phyloP scores from a whole-genome alignment of 2,797 vertebrate species.

The Cygnus olor region DNA sequence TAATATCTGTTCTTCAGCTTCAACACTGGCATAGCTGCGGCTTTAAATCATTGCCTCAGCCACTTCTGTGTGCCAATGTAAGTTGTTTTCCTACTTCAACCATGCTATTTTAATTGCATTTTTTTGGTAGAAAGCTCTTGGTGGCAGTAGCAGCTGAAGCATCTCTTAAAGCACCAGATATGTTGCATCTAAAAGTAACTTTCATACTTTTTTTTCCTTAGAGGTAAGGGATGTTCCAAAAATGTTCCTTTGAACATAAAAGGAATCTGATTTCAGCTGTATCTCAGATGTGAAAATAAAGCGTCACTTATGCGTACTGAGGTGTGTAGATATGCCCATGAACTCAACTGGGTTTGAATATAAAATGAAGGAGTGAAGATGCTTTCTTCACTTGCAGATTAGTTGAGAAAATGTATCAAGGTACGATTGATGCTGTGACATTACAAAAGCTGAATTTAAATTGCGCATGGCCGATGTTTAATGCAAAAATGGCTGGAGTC shows the following conservation, averaged over 20 bases:
- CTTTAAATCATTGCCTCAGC: conserved; percentile 78
- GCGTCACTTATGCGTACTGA: not conserved
- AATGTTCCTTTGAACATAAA: not conserved
- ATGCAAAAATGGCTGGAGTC: not conserved
- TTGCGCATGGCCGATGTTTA: rapidly evolving
- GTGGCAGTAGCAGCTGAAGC: conserved; percentile 72
- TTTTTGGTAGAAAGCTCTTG: conserved; percentile 64
- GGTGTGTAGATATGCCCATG: not conserved
- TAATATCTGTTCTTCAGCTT: conserved; percentile 74
- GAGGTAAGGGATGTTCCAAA: not conserved
- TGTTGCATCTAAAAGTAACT: conserved; percentile 20
- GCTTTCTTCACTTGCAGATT: not conserved
- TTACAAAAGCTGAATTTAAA: not conserved
- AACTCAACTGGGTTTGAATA: not conserved
- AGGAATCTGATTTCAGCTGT: not conserved
- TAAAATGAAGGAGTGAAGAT: not conserved
- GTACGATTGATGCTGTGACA: not conserved
- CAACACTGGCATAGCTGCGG: conserved; percentile 74
- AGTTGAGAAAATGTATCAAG: not conserved
- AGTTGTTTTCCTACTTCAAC: conserved; percentile 67
- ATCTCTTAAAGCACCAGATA: conserved; percentile 65
- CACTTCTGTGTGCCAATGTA: conserved; percentile 75
- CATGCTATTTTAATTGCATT: conserved; percentile 58
- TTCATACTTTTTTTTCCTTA: not conserved
- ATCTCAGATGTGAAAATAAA: not conserved